Evolutionary conservation across 92 coral and sea anemone genomes (phyloP), one percentile per base, ranked within the genome.

Genomic region (Pocillopora grandis): DNA sequence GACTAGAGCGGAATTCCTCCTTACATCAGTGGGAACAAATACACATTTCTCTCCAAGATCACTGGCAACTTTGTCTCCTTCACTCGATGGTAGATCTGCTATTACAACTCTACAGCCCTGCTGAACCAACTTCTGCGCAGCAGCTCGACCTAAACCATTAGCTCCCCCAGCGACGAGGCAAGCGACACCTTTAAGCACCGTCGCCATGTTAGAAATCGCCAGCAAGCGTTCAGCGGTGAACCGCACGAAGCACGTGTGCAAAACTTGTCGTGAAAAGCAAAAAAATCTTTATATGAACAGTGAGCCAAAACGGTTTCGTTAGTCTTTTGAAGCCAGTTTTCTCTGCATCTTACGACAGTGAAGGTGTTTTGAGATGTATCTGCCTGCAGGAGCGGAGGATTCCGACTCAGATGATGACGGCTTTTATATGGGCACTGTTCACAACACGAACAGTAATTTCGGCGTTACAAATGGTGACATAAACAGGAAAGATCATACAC

Each of bases 361-460:
- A 5, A 2, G 10, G 14, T 55, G 33, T 27, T 13, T 10, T 4
- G 65, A 83, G 80, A 96, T 96, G 99, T 89, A 86, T 71, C 85
- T 85, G 10, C 99, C 99, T 15, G 99, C 99, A 3, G 99, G 99
- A 69, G 87, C 81, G 62, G 99, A 96, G 82, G 95, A 95, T 37
- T 88, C 75, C 55, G 92, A 86, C 65, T 96, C 98, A 10, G 98
- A 92, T 56, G 98, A 94, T 62, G 99, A 96, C 56, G 94, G 92
- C 1, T 90, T 92, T 80, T 87, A 81, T 49, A 73, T 86, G 66
- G 87, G 90, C 61, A 81, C 84, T 67, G 72, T 72, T 72, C 71
- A 76, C 75, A 61, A 76, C 76, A 66, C 58, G 11, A 23, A 18
- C 58, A 57, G 49, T 15, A 7, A 42, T 42, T 42, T 42, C 49